These are phyloP conservation scores for Thaumetopoea pityocampa DNA, from an alignment of 1,140 invertebrate genomes.

Conservation along the genomic window DNA sequence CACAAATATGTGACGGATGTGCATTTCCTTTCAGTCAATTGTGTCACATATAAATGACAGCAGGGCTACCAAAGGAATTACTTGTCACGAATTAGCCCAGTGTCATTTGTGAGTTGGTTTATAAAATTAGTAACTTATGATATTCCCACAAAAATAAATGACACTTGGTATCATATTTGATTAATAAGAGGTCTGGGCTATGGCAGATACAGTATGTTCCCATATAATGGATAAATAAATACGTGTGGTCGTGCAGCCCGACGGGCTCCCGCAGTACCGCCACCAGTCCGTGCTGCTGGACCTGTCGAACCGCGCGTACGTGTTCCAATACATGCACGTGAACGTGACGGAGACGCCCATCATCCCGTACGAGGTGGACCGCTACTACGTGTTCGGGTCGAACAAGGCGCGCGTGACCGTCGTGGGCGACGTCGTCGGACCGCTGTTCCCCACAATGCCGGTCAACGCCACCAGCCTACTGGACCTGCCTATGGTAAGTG, in stretches of 20 bases:
- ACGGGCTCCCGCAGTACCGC: slow-evolving; percentile 92
- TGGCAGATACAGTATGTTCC: too few relatives aligned
- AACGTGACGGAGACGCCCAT: slow-evolving; percentile 94
- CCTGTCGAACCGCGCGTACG: slow-evolving; percentile 92
- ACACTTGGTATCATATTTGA: too few relatives aligned
- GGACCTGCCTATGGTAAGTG: slow-evolving; percentile 85
- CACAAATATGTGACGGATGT: too few relatives aligned
- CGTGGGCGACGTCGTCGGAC: slow-evolving; percentile 96
- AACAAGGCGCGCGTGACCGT: slow-evolving; percentile 91
- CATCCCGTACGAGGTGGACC: slow-evolving; percentile 87
- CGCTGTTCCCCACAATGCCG: slow-evolving; percentile 94
- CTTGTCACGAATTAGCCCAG: too few relatives aligned
- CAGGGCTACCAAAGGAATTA: too few relatives aligned
- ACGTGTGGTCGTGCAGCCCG: slow-evolving; percentile 83
- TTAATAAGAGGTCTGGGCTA: too few relatives aligned
- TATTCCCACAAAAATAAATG: too few relatives aligned
- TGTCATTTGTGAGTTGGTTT: too few relatives aligned
- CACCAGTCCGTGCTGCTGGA: slow-evolving; percentile 95
- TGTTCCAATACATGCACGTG: slow-evolving; percentile 96
- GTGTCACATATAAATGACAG: too few relatives aligned
- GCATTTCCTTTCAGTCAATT: too few relatives aligned
- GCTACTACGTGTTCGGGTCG: slow-evolving; percentile 96
- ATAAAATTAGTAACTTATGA: too few relatives aligned
- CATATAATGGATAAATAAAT: too few relatives aligned
- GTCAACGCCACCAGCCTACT: slow-evolving; percentile 90